Evolutionary conservation across 2,113 vertebrate species (phyloP).

Genomic region (Bufo gargarizans): DNA sequence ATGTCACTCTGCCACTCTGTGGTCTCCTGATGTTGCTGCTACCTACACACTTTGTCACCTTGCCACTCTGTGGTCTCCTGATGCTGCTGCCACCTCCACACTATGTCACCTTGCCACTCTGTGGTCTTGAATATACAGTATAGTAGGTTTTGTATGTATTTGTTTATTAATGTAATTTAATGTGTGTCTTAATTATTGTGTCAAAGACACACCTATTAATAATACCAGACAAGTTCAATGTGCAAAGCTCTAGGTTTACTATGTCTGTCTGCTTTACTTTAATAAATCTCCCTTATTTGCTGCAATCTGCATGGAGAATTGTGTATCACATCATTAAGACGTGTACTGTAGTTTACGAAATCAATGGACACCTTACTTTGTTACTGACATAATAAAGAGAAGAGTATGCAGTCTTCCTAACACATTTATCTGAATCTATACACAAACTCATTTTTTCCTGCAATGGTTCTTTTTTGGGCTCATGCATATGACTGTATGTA

Average conservation of each 20-base stretch:
- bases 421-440: constrained; percentile 15
- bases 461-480: not conserved
- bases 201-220: not conserved
- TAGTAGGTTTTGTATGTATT: too few species aligned
- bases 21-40: too few species aligned
- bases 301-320: constrained; percentile 21
- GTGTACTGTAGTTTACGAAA: not conserved
- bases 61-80: too few species aligned
- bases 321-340: not conserved
- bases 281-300: not conserved
- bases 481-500: too few species aligned
- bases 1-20: too few species aligned
- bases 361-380: not conserved
- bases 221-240: not conserved
- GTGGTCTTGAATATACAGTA: too few species aligned
- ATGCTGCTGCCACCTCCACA: too few species aligned
- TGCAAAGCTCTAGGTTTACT: not conserved
- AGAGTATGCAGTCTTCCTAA: not conserved
- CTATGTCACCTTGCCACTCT: too few species aligned
- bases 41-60: too few species aligned
- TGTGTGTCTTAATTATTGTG: too few species aligned
- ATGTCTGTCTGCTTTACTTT: not conserved
- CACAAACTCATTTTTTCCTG: not conserved
- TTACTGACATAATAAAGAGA: not conserved
- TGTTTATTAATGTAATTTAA: too few species aligned